Evolutionary conservation across 2,113 vertebrate species (phyloP).

Genomic region (Calypte anna): DNA sequence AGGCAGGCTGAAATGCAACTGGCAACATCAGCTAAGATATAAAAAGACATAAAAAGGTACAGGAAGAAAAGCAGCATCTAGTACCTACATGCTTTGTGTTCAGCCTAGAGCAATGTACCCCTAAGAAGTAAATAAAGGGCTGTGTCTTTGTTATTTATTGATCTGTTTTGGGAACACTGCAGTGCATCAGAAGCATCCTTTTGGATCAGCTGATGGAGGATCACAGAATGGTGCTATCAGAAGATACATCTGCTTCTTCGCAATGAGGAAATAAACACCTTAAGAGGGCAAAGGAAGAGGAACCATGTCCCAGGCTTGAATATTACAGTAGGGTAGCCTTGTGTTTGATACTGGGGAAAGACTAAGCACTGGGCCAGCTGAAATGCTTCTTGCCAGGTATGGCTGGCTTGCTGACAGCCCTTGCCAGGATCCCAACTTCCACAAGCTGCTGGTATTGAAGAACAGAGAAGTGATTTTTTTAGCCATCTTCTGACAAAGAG

Average conservation of each 20-base stretch:
- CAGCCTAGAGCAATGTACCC: accelerated
- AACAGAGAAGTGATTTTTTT: background rate
- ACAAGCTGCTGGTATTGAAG: too few species aligned
- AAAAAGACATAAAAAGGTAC: background rate
- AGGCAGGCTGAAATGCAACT: background rate
- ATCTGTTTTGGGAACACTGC: background rate
- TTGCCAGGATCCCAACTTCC: background rate
- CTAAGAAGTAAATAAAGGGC: background rate
- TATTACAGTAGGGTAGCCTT: background rate
- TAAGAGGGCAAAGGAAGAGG: background rate
- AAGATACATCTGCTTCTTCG: background rate
- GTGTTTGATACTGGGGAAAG: background rate
- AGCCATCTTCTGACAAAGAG: background rate
- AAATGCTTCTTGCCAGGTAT: accelerated
- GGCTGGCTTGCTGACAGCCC: accelerated
- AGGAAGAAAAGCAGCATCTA: background rate
- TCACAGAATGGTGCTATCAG: background rate
- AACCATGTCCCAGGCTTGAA: background rate
- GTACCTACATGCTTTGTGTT: background rate
- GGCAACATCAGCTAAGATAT: background rate
- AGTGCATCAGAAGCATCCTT: background rate
- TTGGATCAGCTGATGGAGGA: background rate
- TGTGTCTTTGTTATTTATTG: background rate
- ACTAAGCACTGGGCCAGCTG: background rate
- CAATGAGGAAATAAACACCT: background rate